Conservation (phyloP, 2,888 invertebrate genomes). For the Stenotaenia linearis region DNA sequence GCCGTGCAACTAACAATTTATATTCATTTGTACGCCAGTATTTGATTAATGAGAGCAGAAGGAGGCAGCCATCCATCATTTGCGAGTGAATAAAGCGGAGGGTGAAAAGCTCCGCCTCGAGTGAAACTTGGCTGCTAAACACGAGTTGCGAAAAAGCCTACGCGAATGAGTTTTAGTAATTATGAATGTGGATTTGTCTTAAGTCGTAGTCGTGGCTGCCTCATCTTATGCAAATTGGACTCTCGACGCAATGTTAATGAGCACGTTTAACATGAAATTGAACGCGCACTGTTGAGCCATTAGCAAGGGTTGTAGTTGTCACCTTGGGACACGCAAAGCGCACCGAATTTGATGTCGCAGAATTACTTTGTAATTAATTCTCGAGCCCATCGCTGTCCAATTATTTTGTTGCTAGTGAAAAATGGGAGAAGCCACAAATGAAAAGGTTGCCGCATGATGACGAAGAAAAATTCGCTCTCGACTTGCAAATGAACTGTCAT, state of each 20-base stretch:
- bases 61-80: conserved; percentile 14
- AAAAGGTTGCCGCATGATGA: not conserved
- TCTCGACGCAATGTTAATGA: conserved; percentile 27
- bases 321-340: conserved; percentile 24
- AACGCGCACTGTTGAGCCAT: conserved; percentile 22
- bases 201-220: conserved; percentile 10
- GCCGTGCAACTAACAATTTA: conserved; percentile 15
- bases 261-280: conserved; percentile 28
- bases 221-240: conserved; percentile 28
- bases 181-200: conserved; percentile 19
- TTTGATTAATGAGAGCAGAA: conserved; percentile 15
- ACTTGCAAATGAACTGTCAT: not conserved
- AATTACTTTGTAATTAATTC: conserved; percentile 30
- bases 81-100: not conserved
- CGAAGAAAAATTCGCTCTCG: not conserved
- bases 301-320: conserved; percentile 29
- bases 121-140: not conserved
- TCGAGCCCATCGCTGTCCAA: conserved; percentile 27
- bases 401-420: conserved; percentile 27
- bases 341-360: conserved; percentile 20
- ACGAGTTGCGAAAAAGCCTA: not conserved
- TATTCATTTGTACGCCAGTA: conserved; percentile 19
- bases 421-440: conserved; percentile 26
- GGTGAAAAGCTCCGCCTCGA: conserved; percentile 15
- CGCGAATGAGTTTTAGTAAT: not conserved